Percentiles rank a stretch among this genome's conserved stretches.
phyloP scores from a whole-genome alignment of 2,888 invertebrate genomes.

The Cremastinae sp. region DNA sequence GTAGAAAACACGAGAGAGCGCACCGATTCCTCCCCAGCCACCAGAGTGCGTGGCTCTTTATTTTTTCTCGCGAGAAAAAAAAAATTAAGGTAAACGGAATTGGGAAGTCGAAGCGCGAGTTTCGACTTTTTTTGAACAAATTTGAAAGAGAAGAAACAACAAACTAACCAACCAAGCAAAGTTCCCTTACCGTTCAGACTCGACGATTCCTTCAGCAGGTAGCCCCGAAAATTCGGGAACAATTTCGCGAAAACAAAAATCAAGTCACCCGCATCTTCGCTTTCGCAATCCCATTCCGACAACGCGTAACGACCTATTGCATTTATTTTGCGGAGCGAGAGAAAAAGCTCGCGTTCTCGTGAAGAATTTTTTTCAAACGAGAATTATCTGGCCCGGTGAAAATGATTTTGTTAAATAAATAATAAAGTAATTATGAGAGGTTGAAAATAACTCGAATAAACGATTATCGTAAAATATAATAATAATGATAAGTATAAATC shows the following conservation, averaged over 20 bases:
- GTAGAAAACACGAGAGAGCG: too few relatives aligned
- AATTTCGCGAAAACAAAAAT: constrained; percentile 52
- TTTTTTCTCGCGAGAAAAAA: too few relatives aligned
- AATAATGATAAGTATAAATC: too few relatives aligned
- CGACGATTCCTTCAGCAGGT: constrained; percentile 22
- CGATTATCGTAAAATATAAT: too few relatives aligned
- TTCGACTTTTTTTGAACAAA: neutral
- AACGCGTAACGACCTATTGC: constrained; percentile 51
- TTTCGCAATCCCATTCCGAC: constrained; percentile 36
- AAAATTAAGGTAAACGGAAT: too few relatives aligned
- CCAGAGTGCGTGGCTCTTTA: too few relatives aligned
- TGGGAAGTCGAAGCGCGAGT: constrained; percentile 2
- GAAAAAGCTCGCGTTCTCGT: neutral
- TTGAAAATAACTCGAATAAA: too few relatives aligned
- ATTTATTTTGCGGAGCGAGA: constrained; percentile 18
- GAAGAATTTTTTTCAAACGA: neutral
- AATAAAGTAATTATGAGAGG: too few relatives aligned
- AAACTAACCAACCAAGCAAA: neutral
- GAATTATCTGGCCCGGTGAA: too few relatives aligned
- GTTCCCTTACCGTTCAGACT: constrained; percentile 45
- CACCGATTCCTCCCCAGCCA: too few relatives aligned
- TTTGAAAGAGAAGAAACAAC: neutral
- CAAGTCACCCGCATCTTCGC: constrained; percentile 45
- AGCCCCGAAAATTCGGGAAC: constrained; percentile 48
- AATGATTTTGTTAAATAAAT: too few relatives aligned